Base-by-base conservation (phyloP, 1,140 invertebrate species). In the Megalopta genalis region DNA sequence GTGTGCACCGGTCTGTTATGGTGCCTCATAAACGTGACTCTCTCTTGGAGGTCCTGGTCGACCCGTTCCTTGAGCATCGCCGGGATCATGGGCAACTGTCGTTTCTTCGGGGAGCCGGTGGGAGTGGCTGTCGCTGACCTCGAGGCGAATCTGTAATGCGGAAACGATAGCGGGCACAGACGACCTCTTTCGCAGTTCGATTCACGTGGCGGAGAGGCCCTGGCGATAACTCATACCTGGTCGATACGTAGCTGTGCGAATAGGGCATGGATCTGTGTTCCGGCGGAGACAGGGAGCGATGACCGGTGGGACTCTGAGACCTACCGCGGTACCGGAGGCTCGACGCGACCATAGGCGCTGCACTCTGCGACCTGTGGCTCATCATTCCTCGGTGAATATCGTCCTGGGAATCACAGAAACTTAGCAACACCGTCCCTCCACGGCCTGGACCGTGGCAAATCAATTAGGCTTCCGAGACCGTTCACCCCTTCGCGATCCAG, bases 81-180 rank as follows among this genome's bases (percentile, higher is more conserved):
- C 88, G 97, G 97, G 88, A 99, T 98, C 93, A 98, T 97, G 83
- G 98, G 98, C 84, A 99, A 94, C 93, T 99, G 98, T 80, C 98
- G 94, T 93, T 99, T 99, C 93, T 99, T 98, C 39, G 98, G 98
- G 52, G 98, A 98, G 59, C 97, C 97, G 42, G 97, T 97, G 64
- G 98, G 98, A n/a, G 98, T 98, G 46, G 97, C 97, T 49, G 97
- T 98, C 54, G 97, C 97, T 62, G 97, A 98, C 57, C 97, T 95
- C 42, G 97, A 97, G 88, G 96, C 95, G 88, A 96, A 96, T 82
- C 96, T 94, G 72, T 93, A 93, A 81, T 37, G 12, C 32, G 69
- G 23, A 23, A 25, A 62, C 18, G n/a, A 57, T 52, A 21, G 16
- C 49, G 27, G 27, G 42, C 42, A 46, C 42, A 14, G 32, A 9